These are phyloP conservation scores for Trididemnum clinides DNA, from an alignment of 23 tunicate genomes.

Conservation along the genomic window DNA sequence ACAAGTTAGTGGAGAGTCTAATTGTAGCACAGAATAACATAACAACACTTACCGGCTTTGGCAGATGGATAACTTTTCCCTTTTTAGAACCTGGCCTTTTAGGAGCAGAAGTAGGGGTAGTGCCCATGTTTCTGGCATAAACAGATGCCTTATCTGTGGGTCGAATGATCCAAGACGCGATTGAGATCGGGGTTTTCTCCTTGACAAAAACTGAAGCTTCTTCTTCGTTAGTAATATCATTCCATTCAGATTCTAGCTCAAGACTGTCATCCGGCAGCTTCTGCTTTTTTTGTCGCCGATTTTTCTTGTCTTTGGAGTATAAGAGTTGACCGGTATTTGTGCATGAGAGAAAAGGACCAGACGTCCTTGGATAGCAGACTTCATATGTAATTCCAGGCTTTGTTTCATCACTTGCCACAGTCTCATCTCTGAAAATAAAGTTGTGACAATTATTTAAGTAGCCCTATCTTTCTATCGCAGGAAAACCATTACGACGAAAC, in stretches of 20 bases:
- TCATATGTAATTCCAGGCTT: not conserved
- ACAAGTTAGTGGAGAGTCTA: no score
- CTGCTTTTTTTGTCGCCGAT: not conserved
- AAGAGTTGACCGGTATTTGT: not conserved
- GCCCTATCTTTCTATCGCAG: no score
- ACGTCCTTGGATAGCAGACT: not conserved
- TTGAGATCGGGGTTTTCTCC: not conserved
- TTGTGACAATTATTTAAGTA: no score
- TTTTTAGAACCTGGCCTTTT: not conserved
- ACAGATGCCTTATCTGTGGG: no score
- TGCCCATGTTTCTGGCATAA: no score
- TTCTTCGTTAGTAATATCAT: not conserved
- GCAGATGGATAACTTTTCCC: not conserved
- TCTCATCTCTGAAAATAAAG: no score
- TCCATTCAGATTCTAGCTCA: not conserved
- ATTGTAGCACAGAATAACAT: no score
- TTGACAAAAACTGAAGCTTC: not conserved
- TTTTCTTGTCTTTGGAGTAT: not conserved
- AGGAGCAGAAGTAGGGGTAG: no score
- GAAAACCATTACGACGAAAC: no score
- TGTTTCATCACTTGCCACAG: not conserved
- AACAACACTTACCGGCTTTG: no score
- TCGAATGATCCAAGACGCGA: not conserved
- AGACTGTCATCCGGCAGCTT: not conserved
- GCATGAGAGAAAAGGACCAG: not conserved